Evolutionary conservation across 2,888 invertebrate species (phyloP), one percentile per base, ranked within the genome.

Genomic region (Acronicta aceris): DNA sequence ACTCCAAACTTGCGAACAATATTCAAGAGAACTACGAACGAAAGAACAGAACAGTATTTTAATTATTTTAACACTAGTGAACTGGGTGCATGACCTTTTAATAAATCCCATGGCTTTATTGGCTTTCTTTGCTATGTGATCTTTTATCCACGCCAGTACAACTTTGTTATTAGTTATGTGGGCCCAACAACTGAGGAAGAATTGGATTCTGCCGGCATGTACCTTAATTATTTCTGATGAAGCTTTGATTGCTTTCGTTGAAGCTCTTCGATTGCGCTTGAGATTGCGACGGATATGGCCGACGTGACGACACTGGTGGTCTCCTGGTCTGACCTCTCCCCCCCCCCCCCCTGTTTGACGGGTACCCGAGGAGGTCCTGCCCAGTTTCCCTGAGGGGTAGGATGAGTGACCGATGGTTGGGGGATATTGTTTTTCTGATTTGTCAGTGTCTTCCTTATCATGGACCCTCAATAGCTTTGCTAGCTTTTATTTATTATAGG

Each of bases 291-390:
- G 40, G 17, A 21, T 30, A 38, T 38, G 27, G 27, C 30, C 25
- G 40, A 8, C 50, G 46, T 2, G 25, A 13, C 40, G 33, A 13
- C 21, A 15, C 27, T n/a, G 38, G 8, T 17, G 45, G 58, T 46
- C 30, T 49, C 33, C 15, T 27, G 27, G 6, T 48, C 36, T 49
- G 25, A 40, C 50, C 51, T 58, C n/a, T n/a, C n/a, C 58, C 51
- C 21, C 58, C 51, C 27, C 65, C 65, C 58, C 65, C 67, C 64
- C 71, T 67, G 71, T 45, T 64, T 40, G 68, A 47, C 55, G 61
- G 58, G 60, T 71, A 74, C 5, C n/a, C 74, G 74, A 47, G 74
- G 55, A 54, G 71, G 65, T 17, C 57, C 56, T 38, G 50, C 4
- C 58, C 51, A 58, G 58, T 58, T 58, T 58, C 51, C 58, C 51